Evolutionary conservation across 2,888 invertebrate species (phyloP).

Genomic region (Drosophila yooni): DNA sequence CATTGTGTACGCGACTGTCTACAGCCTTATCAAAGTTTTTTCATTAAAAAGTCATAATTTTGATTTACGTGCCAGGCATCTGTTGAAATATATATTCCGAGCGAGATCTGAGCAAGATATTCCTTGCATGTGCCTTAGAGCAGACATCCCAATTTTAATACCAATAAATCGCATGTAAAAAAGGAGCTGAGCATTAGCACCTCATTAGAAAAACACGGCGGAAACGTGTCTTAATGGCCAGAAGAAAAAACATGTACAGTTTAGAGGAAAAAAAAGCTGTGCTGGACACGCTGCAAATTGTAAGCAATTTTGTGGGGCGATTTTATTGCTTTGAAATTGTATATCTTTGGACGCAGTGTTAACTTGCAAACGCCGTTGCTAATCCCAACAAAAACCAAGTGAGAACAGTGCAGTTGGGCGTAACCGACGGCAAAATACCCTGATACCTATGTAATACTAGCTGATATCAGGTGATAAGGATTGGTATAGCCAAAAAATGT

Average conservation of each 20-base stretch:
- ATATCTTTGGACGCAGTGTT: constrained; percentile 52
- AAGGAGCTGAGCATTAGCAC: constrained; percentile 63
- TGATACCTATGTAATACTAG: neutral
- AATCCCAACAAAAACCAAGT: constrained; percentile 27
- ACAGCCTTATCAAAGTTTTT: constrained; percentile 40
- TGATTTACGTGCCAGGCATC: constrained; percentile 70
- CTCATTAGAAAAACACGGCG: constrained; percentile 60
- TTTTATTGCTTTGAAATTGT: constrained; percentile 76
- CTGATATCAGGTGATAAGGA: neutral
- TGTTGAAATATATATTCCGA: constrained; percentile 52
- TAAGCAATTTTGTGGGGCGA: constrained; percentile 9
- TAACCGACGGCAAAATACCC: neutral
- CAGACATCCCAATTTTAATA: constrained; percentile 42
- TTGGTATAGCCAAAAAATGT: neutral
- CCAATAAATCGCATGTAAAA: constrained; percentile 53
- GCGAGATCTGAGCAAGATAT: constrained; percentile 19
- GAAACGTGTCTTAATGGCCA: constrained; percentile 53
- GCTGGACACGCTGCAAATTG: constrained; percentile 53
- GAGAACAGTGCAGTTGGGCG: neutral
- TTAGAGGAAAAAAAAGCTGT: constrained; percentile 14
- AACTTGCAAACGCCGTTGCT: constrained; percentile 57
- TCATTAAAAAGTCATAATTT: constrained; percentile 72
- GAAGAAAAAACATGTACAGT: constrained; percentile 16
- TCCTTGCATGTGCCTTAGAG: constrained; percentile 32
- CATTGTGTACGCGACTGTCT: constrained; percentile 12